phyloP scores from a whole-genome alignment of 2,797 vertebrate genomes.

The Sebastes steindachneri region DNA sequence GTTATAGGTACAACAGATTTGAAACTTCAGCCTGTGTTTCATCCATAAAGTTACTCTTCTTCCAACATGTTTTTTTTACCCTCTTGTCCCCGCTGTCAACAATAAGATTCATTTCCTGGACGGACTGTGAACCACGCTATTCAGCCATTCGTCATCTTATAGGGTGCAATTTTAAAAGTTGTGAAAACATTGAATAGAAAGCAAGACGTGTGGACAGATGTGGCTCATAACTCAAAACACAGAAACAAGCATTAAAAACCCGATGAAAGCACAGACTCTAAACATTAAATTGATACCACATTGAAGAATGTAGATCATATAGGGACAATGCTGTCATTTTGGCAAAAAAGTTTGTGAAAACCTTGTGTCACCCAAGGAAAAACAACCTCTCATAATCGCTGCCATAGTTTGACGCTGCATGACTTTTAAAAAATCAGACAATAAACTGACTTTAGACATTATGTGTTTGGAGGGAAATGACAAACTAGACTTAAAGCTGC shows the following conservation, averaged over 20 bases:
- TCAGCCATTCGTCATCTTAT: not conserved
- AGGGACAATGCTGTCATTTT: not conserved
- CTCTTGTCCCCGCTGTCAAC: not conserved
- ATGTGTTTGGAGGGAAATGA: not conserved
- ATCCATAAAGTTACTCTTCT: not conserved
- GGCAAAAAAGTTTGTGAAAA: not conserved
- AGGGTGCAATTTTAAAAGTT: not conserved
- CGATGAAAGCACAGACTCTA: not conserved
- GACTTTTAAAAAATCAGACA: not conserved
- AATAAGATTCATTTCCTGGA: not conserved
- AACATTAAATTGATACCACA: constrained; percentile 14
- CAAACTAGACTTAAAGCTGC: not conserved
- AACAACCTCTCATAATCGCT: not conserved
- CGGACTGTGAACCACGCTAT: not conserved
- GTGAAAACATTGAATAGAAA: not conserved
- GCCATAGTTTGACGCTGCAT: not conserved
- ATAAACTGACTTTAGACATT: not conserved
- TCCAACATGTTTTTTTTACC: not conserved
- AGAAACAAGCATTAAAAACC: not conserved
- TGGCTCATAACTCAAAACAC: constrained; percentile 11
- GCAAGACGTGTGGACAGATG: not conserved
- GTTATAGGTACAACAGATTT: too few species aligned
- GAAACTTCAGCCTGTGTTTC: not conserved
- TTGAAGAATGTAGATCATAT: constrained; percentile 21
- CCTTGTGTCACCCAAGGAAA: not conserved